Base-by-base conservation (phyloP, 2,797 vertebrate species). In the Syngnathus rostellatus region DNA sequence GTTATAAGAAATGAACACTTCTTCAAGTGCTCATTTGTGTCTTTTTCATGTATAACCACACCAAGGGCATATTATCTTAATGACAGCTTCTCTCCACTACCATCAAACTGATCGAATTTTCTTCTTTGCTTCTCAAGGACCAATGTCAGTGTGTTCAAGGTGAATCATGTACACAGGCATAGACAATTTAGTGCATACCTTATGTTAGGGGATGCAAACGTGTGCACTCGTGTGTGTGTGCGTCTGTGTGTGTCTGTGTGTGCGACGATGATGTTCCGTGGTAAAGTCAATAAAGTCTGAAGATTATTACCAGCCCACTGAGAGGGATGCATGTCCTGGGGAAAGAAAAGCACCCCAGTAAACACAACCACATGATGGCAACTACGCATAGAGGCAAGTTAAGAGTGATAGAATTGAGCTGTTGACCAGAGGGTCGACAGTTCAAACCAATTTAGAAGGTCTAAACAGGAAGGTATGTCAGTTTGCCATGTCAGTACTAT, bases 61-160 rank as follows among this genome's bases (percentile, higher is more conserved):
- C 79, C 69, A 77, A 85, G 82, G 75, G 80, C 40, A 43, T 66
- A 81, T 81, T 76, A 81, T 60, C 74, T 75, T 81, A 81, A 83
- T 82, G 83, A 82, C 72, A 55, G 17, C 68, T 71, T 66, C 64
- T 63, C 76, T 73, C 67, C 62, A n/a, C 69, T 71, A 65, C 65
- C 69, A 73, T 65, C 67, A 70, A 75, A 87, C 83, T 53, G 23
- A 86, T 84, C 82, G 55, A 72, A 73, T 70, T 78, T 62, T 58
- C 72, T 71, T 72, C 50, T 62, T 31, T 57, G 74, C 50, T 75
- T 69, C 65, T 74, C 68, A 66, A 68, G 65, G 71, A 78, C 72
- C 77, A 75, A 38, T 73, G 67, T 77, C 62, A 69, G 51, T 75
- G 48, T 69, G 55, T 76, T 80, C 71, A 86, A 87, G 78, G 75